These are phyloP conservation scores for Lasius platythorax DNA, from an alignment of 2,888 invertebrate species.

Conservation along the genomic window DNA sequence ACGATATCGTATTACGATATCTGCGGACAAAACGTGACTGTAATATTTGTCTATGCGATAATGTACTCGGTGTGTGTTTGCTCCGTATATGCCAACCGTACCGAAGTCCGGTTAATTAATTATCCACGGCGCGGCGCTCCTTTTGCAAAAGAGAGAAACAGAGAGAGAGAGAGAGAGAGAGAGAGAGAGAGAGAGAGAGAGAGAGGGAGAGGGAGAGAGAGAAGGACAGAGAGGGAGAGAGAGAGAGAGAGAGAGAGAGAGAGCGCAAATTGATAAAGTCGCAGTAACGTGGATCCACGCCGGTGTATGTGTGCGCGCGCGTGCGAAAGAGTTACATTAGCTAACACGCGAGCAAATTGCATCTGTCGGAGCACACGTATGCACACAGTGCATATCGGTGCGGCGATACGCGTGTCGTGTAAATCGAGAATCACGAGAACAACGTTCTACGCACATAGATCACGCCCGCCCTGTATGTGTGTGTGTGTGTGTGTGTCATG, in stretches of 20 bases:
- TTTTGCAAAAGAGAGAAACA: not conserved
- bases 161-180: no score
- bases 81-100: not conserved
- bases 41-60: constrained; percentile 50
- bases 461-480: not conserved
- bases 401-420: constrained; percentile 37
- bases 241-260: not conserved
- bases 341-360: constrained; percentile 29
- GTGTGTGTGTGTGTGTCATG: not conserved
- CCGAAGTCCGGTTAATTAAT: not conserved
- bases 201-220: not conserved
- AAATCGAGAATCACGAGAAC: constrained; percentile 51
- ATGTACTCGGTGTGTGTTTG: constrained; percentile 29
- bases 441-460: constrained; percentile 37
- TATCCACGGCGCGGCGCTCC: no score
- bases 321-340: constrained; percentile 38
- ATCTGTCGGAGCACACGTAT: not conserved
- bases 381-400: not conserved
- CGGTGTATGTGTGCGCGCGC: not conserved
- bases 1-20: not conserved
- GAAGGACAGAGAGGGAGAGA: not conserved
- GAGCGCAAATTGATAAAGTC: constrained; percentile 45
- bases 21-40: constrained; percentile 38
- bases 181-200: no score
- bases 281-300: constrained; percentile 21